These are phyloP conservation scores for Lontra canadensis DNA, from an alignment of 2,113 vertebrate species.

Conservation along the genomic window DNA sequence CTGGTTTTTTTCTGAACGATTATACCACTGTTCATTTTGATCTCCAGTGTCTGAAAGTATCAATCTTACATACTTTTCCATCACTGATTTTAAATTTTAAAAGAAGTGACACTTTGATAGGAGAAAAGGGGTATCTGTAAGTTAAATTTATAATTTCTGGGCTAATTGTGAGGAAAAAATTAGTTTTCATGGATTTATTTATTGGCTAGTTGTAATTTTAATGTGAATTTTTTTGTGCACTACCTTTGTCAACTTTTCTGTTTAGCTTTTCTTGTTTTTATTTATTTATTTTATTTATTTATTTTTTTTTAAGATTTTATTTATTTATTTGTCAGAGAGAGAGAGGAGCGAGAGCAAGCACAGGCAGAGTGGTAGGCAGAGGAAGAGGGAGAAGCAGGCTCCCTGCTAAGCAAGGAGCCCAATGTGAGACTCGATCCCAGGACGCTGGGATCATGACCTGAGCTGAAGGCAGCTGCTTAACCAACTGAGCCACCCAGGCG, in stretches of 20 bases:
- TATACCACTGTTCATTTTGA: background rate
- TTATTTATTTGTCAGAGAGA: too few relatives aligned
- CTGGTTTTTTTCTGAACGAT: background rate
- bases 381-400: too few relatives aligned
- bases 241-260: background rate
- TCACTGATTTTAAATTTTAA: background rate
- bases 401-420: too few relatives aligned
- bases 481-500: too few relatives aligned
- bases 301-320: too few relatives aligned
- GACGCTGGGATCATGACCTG: too few relatives aligned
- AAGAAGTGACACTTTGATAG: background rate
- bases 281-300: too few relatives aligned
- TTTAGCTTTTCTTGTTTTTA: background rate
- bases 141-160: constrained; percentile 22
- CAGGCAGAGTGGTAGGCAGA: too few relatives aligned
- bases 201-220: background rate
- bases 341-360: too few relatives aligned
- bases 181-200: background rate
- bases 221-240: background rate
- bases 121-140: background rate
- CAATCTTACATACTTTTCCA: background rate
- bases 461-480: too few relatives aligned
- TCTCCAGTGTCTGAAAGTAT: background rate
- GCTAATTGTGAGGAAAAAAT: background rate
- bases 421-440: too few relatives aligned